Base-by-base conservation (phyloP, 2,888 invertebrate genomes). In the Willowsia nigromaculata region DNA sequence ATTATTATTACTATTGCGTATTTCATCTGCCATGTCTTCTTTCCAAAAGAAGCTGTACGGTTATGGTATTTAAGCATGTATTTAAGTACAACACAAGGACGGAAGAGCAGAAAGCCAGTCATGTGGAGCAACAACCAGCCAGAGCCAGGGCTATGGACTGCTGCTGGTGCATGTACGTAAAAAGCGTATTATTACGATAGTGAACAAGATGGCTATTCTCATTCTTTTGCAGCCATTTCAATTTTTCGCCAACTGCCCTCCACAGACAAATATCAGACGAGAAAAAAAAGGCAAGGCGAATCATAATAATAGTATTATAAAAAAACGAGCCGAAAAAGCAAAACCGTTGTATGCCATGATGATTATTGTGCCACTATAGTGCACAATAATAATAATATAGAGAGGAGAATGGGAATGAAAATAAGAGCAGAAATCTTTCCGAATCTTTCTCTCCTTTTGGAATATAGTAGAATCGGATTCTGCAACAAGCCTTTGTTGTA, bases 1-100 rank as follows among this genome's bases (percentile, higher is more conserved):
- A 85, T 78, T 78, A 85, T 85, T 78, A 85, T 78, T 85, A 13
- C 65, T 30, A 37, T 71, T 53, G 27, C 78, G 78, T 78, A 78
- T 78, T 47, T 78, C 78, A 78, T 53, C 47, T 6, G 74, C 25
- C 74, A 15, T 74, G 25, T 71, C 71, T 37, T 71, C 4, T 40
- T 11, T 30, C 65, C 33, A 33, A 1, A 15, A 15, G 7, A 33
- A 15, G 7, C 65, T 7, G n/a, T 27, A 65, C 30, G n/a, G 33
- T 18, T 59, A 59, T 59, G 59, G 25, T 59, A 27, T 59, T 27
- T 59, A 50, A 50, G 50, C 13, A 3, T 25, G 59, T 59, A 50
- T 59, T 59, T 59, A 59, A 59, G 25, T 59, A 59, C 59, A 59
- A 59, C 13, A 65, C 65, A 65, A 27, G 30, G 65, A n/a, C 65